Evolutionary conservation across 2,888 invertebrate genomes (phyloP), one percentile per base, ranked within the genome.

Genomic region (Cotesia congregata): DNA sequence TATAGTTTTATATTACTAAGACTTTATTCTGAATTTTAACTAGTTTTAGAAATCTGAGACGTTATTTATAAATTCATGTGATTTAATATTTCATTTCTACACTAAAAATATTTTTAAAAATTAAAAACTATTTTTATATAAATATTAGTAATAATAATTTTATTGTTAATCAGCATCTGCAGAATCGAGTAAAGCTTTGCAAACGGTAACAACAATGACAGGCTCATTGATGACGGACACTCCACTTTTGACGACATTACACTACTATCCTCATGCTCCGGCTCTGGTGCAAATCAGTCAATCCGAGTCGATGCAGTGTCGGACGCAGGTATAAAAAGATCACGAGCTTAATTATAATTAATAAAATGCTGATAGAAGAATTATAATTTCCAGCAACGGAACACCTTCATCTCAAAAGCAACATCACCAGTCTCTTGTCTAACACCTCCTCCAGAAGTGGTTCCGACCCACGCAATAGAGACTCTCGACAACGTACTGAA

Each of bases 391-490:
- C 69, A 87, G 86, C 85, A 87, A 85, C 82, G 86, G 83, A 83
- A 87, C 83, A 81, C 82, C 77, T 85, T 87, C 85, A 79, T 87
- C 82, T 82, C 85, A 72, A 85, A 92, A 85, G 91, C 91, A 30
- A 92, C 92, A 38, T 89, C 89, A 6, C 89, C 90, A 20, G 91
- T 90, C 0, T 92, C 92, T 78, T 92, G 93, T 77, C 90, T 93
- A 20, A 94, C 94, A 0, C 94, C 94, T 0, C 93, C 92, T 0
- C 92, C 93, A 0, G 92, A 92, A 82, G 91, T 91, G 0, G 90
- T 91, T 0, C 90, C 91, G 64, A 40, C 86, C 75, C 85, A 88
- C 77, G 81, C 87, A 69, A 85, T 88, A 82, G 86, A 86, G 67
- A 80, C 81, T 30, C 90, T 92, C 15, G 91, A 92, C 77, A 91